Conservation (phyloP, 1,140 invertebrate genomes). For the Diprion similis region DNA sequence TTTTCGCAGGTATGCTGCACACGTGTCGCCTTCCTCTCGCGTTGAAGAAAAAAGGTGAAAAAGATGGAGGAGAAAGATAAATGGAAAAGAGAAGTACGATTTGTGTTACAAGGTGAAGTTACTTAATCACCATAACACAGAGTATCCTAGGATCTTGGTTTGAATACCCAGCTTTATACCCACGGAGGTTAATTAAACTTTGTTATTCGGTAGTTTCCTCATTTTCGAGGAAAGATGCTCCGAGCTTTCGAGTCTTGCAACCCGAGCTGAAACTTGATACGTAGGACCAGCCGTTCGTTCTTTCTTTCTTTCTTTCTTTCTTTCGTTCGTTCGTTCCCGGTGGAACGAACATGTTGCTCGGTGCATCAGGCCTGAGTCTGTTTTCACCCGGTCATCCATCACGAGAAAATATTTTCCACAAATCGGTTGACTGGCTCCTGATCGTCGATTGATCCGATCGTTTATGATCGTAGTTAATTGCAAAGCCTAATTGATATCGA, state of each 20-base stretch:
- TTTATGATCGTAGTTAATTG: neutral
- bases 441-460: neutral
- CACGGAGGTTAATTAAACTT: neutral
- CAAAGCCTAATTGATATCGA: neutral
- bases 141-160: no score
- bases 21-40: no score
- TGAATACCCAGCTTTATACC: no score
- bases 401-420: neutral
- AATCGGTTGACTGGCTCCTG: neutral
- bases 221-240: neutral
- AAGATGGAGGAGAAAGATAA: no score
- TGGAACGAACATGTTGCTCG: neutral
- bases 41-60: no score
- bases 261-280: constrained; percentile 1
- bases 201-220: neutral
- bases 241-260: neutral
- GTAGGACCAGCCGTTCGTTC: neutral
- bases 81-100: no score
- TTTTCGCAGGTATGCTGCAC: no score
- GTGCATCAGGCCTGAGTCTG: neutral
- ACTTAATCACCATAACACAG: no score
- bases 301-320: no score
- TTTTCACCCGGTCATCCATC: constrained; percentile 2
- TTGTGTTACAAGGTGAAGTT: no score
- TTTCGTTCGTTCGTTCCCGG: no score